Evolutionary conservation across 2,888 invertebrate genomes (phyloP).

Genomic region (Diloba caeruleocephala): DNA sequence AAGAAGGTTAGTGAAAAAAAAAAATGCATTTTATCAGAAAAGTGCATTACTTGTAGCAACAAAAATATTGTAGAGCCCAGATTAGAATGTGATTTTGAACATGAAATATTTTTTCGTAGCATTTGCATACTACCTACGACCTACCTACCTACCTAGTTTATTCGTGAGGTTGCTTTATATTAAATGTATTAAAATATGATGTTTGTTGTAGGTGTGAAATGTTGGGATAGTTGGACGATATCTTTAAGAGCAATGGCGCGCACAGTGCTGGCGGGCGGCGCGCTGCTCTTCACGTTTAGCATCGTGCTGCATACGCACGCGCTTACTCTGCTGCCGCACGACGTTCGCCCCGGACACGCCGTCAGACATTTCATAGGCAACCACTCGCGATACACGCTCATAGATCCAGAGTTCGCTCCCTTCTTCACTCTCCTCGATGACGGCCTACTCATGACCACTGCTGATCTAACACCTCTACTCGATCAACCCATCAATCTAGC

Average conservation of each 20-base stretch:
- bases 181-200: constrained; percentile 1
- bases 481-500: constrained; percentile 94
- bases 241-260: constrained; percentile 75
- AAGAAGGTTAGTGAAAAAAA: too few relatives aligned
- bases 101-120: too few relatives aligned
- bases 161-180: neutral
- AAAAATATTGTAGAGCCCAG: too few relatives aligned
- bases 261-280: constrained; percentile 77
- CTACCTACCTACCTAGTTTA: too few relatives aligned
- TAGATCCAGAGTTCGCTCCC: constrained; percentile 94
- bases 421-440: constrained; percentile 96
- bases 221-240: constrained; percentile 73
- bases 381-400: constrained; percentile 86
- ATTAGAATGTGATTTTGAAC: too few relatives aligned
- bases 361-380: constrained; percentile 93
- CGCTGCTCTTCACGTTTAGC: constrained; percentile 78
- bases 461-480: constrained; percentile 94
- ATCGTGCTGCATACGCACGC: constrained; percentile 73
- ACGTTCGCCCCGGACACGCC: constrained; percentile 96
- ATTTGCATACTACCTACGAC: too few relatives aligned
- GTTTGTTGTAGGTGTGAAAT: constrained; percentile 76
- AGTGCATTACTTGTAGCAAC: too few relatives aligned
- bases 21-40: too few relatives aligned
- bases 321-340: constrained; percentile 94
- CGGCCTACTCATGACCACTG: constrained; percentile 97